Evolutionary conservation across 2,113 vertebrate species (phyloP).

Genomic region (Tympanuchus pallidicinctus): DNA sequence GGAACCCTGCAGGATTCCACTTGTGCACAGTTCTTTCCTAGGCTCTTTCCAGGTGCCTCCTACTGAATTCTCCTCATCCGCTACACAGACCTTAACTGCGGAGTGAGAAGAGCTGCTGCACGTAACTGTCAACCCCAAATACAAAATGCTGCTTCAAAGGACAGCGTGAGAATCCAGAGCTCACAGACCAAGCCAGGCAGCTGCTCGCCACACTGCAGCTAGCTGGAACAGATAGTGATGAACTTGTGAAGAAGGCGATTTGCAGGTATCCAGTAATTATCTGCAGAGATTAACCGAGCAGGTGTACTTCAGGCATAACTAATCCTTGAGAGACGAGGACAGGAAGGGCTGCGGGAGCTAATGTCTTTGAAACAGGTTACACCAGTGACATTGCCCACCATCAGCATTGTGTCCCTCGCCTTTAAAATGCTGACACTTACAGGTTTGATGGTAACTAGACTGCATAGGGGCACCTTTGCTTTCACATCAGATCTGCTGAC

Average conservation of each 20-base stretch:
- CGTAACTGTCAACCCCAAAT: neutral
- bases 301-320: neutral
- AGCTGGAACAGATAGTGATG: neutral
- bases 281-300: conserved; percentile 38
- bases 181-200: neutral
- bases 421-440: conserved; percentile 66
- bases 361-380: conserved; percentile 69
- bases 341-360: conserved; percentile 11
- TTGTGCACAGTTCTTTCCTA: fast-evolving
- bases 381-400: conserved; percentile 72
- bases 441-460: conserved; percentile 64
- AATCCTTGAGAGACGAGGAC: conserved; percentile 52
- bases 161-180: fast-evolving
- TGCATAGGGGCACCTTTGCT: conserved; percentile 78
- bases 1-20: neutral
- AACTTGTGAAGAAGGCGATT: neutral
- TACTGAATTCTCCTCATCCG: neutral
- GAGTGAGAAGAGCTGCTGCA: neutral
- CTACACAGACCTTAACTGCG: neutral
- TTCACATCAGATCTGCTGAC: conserved; percentile 80
- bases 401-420: conserved; percentile 59
- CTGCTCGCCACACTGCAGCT: neutral
- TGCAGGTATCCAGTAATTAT: conserved; percentile 7
- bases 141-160: neutral
- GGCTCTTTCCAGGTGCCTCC: neutral